Evolutionary conservation across 2,113 vertebrate species (phyloP), one percentile per base, ranked within the genome.

Genomic region (Hydropotes inermis): DNA sequence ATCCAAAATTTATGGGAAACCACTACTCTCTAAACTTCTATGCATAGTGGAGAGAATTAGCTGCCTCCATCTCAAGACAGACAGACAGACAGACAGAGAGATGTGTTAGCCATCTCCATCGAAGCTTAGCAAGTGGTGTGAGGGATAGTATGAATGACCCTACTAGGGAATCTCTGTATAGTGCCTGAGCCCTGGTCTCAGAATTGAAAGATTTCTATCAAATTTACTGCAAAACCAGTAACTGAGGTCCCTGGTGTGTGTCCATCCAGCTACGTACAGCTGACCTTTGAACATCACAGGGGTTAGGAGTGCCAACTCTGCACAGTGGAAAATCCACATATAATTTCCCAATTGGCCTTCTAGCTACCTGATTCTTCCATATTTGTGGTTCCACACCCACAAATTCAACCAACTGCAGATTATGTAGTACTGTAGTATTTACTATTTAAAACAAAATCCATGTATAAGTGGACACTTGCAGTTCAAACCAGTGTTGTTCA

Each of bases 381-480:
- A n/a, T 54, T 23, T 0, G 33, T 23, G 19, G 33, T 36, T 54
- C 19, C 12, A 8, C 6, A 4, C 3, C n/a, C 33, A 14, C 33
- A 54, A 7, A 54, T 83, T 15, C 33, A 36, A 23, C 50, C 50
- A 36, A 54, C 79, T 54, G 33, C 33, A 83, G 19, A 14, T 23
- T 10, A 6, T 15, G 11, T 25, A 83, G 50, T 36, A 14, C 19
- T 82, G 33, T 54, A 36, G 50, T 4, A 39, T 36, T 82, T 25
- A 25, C 50, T 36, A 25, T 54, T 15, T 7, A 25, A 54, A 82
- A 21, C 30, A 52, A n/a, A 83, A 83, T 54, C 50, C 21, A 0
- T 5, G 50, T 23, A 1, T 54, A 54, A 54, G 17, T 23, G 47
- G 47, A n/a, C 17, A 50, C 5, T 0, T 0, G 0, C 1, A 14